Conservation (phyloP, 2,888 invertebrate species). For the Anticlea derivata region DNA sequence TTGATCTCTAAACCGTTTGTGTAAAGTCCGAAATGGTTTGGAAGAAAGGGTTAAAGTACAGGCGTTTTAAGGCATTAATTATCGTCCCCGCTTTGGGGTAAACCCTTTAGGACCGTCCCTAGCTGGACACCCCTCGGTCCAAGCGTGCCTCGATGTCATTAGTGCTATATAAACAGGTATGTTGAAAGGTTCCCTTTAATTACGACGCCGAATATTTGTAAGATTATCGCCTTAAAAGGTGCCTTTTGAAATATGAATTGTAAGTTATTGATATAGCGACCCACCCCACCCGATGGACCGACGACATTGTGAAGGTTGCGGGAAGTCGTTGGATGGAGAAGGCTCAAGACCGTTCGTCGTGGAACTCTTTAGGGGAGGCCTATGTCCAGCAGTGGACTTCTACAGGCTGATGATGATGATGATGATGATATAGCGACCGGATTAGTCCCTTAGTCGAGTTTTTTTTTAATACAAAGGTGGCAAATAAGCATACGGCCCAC, state of each 20-base stretch:
- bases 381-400: too few relatives aligned
- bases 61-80: constrained; percentile 80
- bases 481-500: too few relatives aligned
- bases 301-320: too few relatives aligned
- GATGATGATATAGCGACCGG: too few relatives aligned
- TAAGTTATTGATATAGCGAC: not conserved
- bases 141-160: constrained; percentile 73
- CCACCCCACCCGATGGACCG: too few relatives aligned
- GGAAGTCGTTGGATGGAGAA: too few relatives aligned
- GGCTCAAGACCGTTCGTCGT: too few relatives aligned
- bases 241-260: not conserved
- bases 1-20: constrained; percentile 33
- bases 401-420: too few relatives aligned
- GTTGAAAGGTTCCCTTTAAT: constrained; percentile 65
- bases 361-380: too few relatives aligned
- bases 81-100: constrained; percentile 78
- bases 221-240: constrained; percentile 38
- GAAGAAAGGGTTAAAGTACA: constrained; percentile 49
- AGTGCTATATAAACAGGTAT: constrained; percentile 75
- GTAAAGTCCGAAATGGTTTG: constrained; percentile 44
- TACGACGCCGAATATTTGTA: constrained; percentile 55
- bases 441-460: too few relatives aligned
- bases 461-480: too few relatives aligned
- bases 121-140: constrained; percentile 78
- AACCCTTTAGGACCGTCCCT: constrained; percentile 80